Conservation (phyloP, 2,888 invertebrate species). For the Zele albiditarsus region DNA sequence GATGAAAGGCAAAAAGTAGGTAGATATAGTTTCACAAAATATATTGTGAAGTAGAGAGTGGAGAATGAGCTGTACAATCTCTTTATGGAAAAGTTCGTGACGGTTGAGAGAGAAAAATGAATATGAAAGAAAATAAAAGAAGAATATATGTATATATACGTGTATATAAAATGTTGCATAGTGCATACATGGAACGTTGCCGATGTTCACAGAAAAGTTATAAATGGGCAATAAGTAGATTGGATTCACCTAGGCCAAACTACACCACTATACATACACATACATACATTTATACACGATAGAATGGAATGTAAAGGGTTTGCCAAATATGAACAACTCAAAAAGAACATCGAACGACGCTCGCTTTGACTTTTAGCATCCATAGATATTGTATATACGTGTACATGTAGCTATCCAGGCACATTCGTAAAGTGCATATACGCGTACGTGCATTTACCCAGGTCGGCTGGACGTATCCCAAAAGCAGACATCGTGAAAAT, state of each 20-base stretch:
- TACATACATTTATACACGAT: conserved; percentile 2
- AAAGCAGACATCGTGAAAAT: conserved; percentile 46
- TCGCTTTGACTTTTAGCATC: conserved; percentile 26
- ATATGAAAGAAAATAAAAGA: conserved; percentile 25
- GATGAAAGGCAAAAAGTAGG: background rate
- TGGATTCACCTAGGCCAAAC: conserved; percentile 59
- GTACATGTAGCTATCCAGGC: conserved; percentile 25
- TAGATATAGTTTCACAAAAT: background rate
- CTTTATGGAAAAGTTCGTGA: conserved; percentile 52
- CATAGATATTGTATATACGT: conserved; percentile 32
- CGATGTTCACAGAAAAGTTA: conserved; percentile 53
- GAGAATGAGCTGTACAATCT: conserved; percentile 46
- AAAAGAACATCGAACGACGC: conserved; percentile 53
- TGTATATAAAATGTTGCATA: background rate
- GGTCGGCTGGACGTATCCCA: conserved; percentile 53
- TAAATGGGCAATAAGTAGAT: conserved; percentile 65
- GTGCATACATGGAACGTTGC: conserved; percentile 25
- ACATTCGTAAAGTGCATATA: conserved; percentile 38
- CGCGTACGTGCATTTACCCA: conserved; percentile 46
- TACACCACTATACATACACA: background rate
- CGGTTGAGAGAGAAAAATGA: conserved; percentile 45
- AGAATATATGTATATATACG: conserved; percentile 23
- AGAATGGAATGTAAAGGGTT: conserved; percentile 51
- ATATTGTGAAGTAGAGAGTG: background rate
- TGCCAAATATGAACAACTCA: conserved; percentile 59